Conservation (phyloP, 1,140 invertebrate genomes). For the Atopsyche davidsoni region DNA sequence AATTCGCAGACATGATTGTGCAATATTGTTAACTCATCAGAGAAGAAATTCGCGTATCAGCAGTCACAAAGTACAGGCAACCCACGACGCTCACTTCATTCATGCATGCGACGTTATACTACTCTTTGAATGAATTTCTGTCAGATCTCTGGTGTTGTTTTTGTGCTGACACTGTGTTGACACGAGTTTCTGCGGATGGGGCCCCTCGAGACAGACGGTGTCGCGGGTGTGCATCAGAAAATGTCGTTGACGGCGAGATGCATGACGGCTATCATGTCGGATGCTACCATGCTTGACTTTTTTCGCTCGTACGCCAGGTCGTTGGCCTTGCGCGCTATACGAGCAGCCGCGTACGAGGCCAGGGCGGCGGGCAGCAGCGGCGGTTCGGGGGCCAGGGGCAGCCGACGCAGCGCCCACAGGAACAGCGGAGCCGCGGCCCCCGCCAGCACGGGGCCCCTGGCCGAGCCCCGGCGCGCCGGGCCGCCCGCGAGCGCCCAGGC, state of each 20-base stretch:
- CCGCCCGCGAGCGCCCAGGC: conserved; percentile 8
- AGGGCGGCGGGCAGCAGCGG: conserved; percentile 16
- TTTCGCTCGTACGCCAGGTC: neutral
- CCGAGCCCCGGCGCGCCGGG: neutral
- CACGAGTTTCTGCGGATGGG: too few relatives aligned
- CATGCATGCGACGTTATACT: neutral
- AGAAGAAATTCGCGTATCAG: neutral
- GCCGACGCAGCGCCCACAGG: conserved; percentile 12
- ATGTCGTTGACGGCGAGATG: neutral
- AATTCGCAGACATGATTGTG: too few relatives aligned
- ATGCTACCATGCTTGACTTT: conserved; percentile 2
- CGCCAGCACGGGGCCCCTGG: conserved; percentile 13
- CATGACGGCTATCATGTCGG: conserved; percentile 11
- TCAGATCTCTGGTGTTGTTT: neutral
- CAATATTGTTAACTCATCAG: too few relatives aligned
- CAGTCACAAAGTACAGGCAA: too few relatives aligned
- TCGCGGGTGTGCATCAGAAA: too few relatives aligned
- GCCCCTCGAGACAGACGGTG: too few relatives aligned
- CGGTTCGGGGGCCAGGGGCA: neutral
- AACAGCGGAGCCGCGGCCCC: conserved; percentile 15
- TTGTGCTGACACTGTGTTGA: too few relatives aligned
- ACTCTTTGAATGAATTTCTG: neutral
- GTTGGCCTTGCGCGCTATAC: neutral
- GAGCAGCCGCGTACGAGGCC: conserved; percentile 7
- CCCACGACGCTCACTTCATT: neutral